These are phyloP conservation scores for Diabrotica undecimpunctata DNA, from an alignment of 1,140 invertebrate genomes.

Conservation along the genomic window DNA sequence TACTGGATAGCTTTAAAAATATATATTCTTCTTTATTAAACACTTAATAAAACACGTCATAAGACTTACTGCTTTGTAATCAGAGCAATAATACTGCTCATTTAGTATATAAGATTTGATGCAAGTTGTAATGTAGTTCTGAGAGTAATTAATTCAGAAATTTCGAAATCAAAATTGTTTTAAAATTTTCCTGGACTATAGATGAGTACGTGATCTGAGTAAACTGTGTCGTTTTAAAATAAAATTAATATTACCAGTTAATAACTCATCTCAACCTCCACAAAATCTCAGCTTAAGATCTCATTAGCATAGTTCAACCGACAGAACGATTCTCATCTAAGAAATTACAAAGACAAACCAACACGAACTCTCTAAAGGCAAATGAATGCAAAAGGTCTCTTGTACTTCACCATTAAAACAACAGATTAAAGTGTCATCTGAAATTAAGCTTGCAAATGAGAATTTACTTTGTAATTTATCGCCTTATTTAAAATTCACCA, in stretches of 20 bases:
- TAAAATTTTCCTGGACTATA: no score
- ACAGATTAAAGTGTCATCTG: constrained; percentile 18
- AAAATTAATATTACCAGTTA: not conserved
- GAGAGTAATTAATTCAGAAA: no score
- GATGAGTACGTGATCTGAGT: no score
- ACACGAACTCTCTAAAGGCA: not conserved
- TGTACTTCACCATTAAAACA: constrained; percentile 18
- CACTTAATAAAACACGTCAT: no score
- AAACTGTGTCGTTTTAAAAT: not conserved
- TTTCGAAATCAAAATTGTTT: no score
- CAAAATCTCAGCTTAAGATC: not conserved
- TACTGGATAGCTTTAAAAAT: no score
- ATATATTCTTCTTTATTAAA: no score
- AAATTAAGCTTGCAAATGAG: constrained; percentile 18
- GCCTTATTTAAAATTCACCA: constrained; percentile 12
- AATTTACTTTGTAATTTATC: constrained; percentile 21
- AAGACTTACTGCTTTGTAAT: no score
- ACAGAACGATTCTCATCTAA: constrained; percentile 2
- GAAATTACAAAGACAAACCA: constrained; percentile 6
- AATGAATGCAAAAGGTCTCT: constrained; percentile 5
- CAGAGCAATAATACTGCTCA: no score
- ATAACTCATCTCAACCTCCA: not conserved
- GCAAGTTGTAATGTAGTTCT: no score
- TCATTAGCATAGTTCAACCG: not conserved
- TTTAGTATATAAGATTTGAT: no score